phyloP scores from a whole-genome alignment of 2,113 vertebrate species.

The Percina caprodes region DNA sequence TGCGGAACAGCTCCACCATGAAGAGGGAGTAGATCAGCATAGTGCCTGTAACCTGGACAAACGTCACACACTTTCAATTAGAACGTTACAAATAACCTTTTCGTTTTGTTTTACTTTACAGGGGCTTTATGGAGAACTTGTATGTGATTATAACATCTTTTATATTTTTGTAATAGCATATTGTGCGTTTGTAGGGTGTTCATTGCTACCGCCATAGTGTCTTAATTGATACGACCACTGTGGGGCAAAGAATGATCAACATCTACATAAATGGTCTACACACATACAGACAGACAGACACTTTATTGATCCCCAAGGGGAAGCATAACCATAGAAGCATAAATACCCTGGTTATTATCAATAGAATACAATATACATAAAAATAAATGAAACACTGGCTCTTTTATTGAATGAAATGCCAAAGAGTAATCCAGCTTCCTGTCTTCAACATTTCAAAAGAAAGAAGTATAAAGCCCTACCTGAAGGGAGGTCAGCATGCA shows the following conservation, averaged over 20 bases:
- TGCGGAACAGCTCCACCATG: constrained; percentile 86
- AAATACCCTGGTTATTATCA: too few species aligned
- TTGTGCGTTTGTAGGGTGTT: neutral
- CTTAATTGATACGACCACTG: neutral
- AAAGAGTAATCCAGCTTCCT: neutral
- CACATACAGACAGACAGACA: too few species aligned
- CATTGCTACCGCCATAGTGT: neutral
- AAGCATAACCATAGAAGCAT: too few species aligned
- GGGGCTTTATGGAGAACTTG: neutral
- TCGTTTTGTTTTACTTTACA: neutral
- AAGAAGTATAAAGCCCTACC: constrained; percentile 68
- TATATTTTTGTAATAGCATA: neutral
- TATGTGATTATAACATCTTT: neutral
- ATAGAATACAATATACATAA: too few species aligned
- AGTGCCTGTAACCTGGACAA: constrained; percentile 86
- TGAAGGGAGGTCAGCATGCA: constrained; percentile 91
- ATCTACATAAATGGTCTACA: too few species aligned
- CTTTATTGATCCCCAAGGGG: too few species aligned
- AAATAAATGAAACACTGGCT: too few species aligned
- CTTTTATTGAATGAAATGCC: too few species aligned
- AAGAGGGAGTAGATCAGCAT: constrained; percentile 90
- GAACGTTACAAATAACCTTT: neutral
- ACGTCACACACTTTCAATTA: neutral
- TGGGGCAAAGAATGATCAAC: neutral
- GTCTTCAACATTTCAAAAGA: neutral